phyloP scores from a whole-genome alignment of 2,113 vertebrate genomes.

The Trichechus manatus region DNA sequence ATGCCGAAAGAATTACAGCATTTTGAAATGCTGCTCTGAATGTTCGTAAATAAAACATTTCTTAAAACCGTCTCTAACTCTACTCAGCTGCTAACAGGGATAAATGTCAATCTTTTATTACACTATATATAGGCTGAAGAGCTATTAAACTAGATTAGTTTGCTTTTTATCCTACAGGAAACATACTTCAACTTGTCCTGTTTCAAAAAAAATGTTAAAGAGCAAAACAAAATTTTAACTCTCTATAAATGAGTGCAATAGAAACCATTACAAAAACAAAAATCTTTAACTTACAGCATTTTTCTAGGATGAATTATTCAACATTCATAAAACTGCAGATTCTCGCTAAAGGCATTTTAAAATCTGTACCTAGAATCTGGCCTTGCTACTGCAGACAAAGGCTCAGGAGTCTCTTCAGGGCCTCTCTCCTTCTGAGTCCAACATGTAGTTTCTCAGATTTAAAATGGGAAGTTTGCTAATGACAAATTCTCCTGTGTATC shows the following conservation, averaged over 20 bases:
- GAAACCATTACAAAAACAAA: conserved; percentile 42
- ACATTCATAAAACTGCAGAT: background rate
- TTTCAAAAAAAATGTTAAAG: conserved; percentile 15
- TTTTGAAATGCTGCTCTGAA: conserved; percentile 35
- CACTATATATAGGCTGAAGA: background rate
- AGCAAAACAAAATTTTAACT: conserved; percentile 17
- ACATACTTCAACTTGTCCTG: conserved; percentile 12
- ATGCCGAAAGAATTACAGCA: background rate
- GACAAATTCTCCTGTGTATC: conserved; percentile 11
- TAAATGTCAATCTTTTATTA: conserved; percentile 12
- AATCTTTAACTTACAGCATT: background rate
- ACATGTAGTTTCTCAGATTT: background rate
- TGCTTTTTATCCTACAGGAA: conserved; percentile 34
- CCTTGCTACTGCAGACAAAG: background rate
- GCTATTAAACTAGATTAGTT: background rate
- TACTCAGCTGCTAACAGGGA: background rate
- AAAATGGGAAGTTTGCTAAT: conserved; percentile 33
- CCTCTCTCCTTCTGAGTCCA: background rate
- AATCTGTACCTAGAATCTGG: background rate
- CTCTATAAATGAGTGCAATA: background rate
- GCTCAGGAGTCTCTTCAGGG: background rate
- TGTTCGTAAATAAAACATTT: conserved; percentile 61
- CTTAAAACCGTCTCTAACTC: conserved; percentile 12
- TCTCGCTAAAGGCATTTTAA: conserved; percentile 7
- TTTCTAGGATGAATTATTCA: conserved; percentile 40